Evolutionary conservation across 2,113 vertebrate genomes (phyloP), one percentile per base, ranked within the genome.

Genomic region (Sciurus niger): DNA sequence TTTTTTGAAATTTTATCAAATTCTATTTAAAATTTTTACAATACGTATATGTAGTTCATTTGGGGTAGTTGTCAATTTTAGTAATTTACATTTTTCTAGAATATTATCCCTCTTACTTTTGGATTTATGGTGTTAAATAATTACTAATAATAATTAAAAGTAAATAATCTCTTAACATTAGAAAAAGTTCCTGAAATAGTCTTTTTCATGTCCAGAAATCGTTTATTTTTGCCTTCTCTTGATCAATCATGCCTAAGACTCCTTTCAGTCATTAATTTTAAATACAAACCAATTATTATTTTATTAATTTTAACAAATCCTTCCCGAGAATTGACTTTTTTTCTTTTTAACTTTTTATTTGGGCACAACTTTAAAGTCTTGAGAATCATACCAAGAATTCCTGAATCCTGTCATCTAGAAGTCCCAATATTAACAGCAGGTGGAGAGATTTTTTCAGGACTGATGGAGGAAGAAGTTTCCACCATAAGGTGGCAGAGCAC

Each of bases 211-310:
- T 84, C 30, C 63, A 37, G 58, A 89, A 63, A 25, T 37, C 70
- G 7, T 80, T 80, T 70, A 28, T 78, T 32, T 79, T 48, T 85
- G 20, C n/a, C 28, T 83, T 51, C 46, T 28, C 34, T 72, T 22
- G 55, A 1, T 40, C 17, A 5, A 55, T 34, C 32, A 17, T 16
- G 24, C n/a, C n/a, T 14, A 25, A 63, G 73, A 12, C 90, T 89
- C 63, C 28, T 84, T 43, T 78, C n/a, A 72, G 68, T 72, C n/a
- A 80, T 55, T 67, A 65, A 67, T 58, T 90, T 67, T 86, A 96
- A 85, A 58, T 90, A 90, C 25, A 93, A 85, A 55, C 2, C 24
- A 60, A 32, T 90, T 89, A 32, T 90, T 89, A 40, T 73, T 74
- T 90, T 84, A 40, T 73, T 67, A 37, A 30, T 86, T 55, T 79